Conservation (phyloP, 2,797 vertebrate genomes). For the Channallabes apus region DNA sequence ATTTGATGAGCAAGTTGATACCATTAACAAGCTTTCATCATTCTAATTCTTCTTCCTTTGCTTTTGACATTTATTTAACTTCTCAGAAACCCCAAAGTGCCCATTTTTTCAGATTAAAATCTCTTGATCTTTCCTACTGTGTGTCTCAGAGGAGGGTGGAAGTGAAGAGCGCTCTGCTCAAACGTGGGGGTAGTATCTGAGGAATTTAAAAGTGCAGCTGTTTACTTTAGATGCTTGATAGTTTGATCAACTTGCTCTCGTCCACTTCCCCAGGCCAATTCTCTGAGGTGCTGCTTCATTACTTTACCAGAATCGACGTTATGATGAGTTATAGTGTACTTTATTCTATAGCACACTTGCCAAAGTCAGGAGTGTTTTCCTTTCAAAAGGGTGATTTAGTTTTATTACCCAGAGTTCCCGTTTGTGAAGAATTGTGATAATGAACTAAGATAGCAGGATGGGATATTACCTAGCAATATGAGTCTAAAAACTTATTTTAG, state of each 20-base stretch:
- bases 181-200: neutral
- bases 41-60: neutral
- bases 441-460: neutral
- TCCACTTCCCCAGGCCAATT: neutral
- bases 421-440: neutral
- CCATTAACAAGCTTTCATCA: neutral
- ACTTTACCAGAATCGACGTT: neutral
- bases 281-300: neutral
- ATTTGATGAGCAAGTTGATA: slow-evolving; percentile 40
- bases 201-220: neutral
- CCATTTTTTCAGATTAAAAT: neutral
- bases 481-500: neutral
- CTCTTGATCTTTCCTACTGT: slow-evolving; percentile 12
- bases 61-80: slow-evolving; percentile 16
- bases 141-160: neutral
- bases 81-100: neutral
- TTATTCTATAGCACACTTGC: neutral
- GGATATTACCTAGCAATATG: neutral
- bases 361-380: neutral
- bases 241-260: neutral
- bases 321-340: neutral
- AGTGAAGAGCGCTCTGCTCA: neutral
- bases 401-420: no score
- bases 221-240: neutral
- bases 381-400: no score